Evolutionary conservation across 2,888 invertebrate species (phyloP).

Genomic region (Harmothoe impar): DNA sequence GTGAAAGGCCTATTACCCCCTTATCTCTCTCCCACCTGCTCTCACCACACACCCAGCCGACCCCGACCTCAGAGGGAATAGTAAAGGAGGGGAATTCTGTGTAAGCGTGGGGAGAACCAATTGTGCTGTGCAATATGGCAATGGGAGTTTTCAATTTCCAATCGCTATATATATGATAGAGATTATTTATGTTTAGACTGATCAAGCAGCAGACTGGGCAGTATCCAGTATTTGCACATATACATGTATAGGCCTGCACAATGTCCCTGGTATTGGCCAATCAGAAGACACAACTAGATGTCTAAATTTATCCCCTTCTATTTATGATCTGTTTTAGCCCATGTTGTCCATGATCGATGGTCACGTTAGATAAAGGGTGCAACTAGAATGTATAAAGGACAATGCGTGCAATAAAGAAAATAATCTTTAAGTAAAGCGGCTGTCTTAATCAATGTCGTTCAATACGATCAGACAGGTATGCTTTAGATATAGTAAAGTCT

Average conservation of each 20-base stretch:
- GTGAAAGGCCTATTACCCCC: not conserved
- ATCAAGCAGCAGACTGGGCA: not conserved
- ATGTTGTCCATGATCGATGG: not conserved
- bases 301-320: too few relatives aligned
- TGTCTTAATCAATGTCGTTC: too few relatives aligned
- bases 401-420: not conserved
- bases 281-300: too few relatives aligned
- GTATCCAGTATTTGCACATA: not conserved
- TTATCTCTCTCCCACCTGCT: not conserved
- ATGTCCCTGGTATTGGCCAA: too few relatives aligned
- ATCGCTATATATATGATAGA: too few relatives aligned
- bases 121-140: not conserved
- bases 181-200: not conserved
- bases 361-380: not conserved
- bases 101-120: not conserved
- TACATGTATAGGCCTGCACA: too few relatives aligned
- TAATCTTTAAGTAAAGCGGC: too few relatives aligned
- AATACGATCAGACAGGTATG: too few relatives aligned
- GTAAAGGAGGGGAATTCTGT: not conserved
- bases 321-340: too few relatives aligned
- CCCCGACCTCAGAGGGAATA: conserved; percentile 18
- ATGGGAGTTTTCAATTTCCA: not conserved
- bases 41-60: not conserved
- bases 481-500: too few relatives aligned
- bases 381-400: not conserved